phyloP scores from a whole-genome alignment of 2,888 invertebrate genomes.

The Patella pellucida region DNA sequence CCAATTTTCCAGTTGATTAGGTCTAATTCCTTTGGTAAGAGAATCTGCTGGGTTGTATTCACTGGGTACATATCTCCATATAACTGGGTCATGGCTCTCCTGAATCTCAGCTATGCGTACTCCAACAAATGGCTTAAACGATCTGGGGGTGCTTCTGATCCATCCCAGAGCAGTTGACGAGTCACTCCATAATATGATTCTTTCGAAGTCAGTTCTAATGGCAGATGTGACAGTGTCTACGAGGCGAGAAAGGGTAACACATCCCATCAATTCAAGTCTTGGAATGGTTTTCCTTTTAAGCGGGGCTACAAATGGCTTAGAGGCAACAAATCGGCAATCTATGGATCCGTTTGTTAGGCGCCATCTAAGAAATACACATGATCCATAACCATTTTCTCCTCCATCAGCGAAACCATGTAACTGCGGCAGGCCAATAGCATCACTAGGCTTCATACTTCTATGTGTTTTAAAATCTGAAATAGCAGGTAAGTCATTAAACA shows the following conservation, averaged over 20 bases:
- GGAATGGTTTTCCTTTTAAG: too few species aligned
- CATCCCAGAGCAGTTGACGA: background rate
- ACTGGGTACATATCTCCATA: background rate
- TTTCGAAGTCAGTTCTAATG: background rate
- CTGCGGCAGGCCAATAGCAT: background rate
- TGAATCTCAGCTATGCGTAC: background rate
- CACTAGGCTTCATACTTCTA: background rate
- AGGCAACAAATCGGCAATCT: too few species aligned
- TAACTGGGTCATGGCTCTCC: background rate
- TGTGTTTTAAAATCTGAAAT: background rate
- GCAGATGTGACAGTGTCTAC: background rate
- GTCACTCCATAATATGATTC: background rate
- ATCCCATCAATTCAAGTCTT: slow-evolving; percentile 4
- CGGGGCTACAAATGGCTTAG: too few species aligned
- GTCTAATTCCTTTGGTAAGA: background rate
- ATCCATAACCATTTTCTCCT: background rate
- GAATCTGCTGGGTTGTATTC: background rate
- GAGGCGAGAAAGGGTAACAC: background rate
- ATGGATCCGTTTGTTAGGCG: too few species aligned
- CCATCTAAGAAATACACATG: too few species aligned
- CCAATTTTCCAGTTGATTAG: background rate
- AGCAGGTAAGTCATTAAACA: background rate
- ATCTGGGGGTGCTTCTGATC: background rate
- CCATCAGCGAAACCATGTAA: background rate
- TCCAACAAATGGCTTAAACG: background rate